phyloP scores from a whole-genome alignment of 2,113 vertebrate species.

The Bubo scandiacus region DNA sequence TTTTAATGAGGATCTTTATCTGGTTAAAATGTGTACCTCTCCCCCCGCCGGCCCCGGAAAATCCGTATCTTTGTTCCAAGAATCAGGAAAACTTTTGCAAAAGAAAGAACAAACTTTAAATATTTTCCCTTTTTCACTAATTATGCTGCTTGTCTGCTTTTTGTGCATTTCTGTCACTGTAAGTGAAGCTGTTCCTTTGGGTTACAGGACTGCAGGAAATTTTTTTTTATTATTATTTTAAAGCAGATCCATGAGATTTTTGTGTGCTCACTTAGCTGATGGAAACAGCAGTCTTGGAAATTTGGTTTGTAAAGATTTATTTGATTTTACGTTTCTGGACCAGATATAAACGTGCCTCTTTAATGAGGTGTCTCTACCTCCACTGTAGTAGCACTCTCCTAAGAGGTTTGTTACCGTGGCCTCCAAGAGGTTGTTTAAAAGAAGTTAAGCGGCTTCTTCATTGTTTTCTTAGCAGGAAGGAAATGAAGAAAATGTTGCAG shows the following conservation, averaged over 20 bases:
- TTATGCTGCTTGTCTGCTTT: neutral
- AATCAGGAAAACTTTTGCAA: neutral
- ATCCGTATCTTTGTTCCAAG: neutral
- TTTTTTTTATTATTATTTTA: neutral
- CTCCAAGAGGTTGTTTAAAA: neutral
- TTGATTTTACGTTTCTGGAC: neutral
- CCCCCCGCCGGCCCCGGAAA: neutral
- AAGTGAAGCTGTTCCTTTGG: neutral
- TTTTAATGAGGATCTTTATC: constrained; percentile 35
- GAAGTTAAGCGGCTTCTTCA: neutral
- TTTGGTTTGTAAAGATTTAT: neutral
- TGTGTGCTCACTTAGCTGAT: neutral
- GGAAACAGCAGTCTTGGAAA: constrained; percentile 11
- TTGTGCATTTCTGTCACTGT: neutral
- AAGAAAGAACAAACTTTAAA: neutral
- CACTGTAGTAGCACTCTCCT: neutral
- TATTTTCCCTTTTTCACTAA: neutral
- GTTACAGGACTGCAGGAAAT: neutral
- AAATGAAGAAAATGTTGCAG: neutral
- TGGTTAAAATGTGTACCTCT: neutral
- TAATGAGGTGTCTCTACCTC: constrained; percentile 2
- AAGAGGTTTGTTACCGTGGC: neutral
- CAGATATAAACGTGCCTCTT: neutral
- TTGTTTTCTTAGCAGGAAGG: constrained; percentile 14
- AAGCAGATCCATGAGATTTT: neutral